A percentile compares a stretch with the other conserved stretches of the same genome.
Conservation (phyloP, 2,113 vertebrate genomes). For the Psittacus erithacus region DNA sequence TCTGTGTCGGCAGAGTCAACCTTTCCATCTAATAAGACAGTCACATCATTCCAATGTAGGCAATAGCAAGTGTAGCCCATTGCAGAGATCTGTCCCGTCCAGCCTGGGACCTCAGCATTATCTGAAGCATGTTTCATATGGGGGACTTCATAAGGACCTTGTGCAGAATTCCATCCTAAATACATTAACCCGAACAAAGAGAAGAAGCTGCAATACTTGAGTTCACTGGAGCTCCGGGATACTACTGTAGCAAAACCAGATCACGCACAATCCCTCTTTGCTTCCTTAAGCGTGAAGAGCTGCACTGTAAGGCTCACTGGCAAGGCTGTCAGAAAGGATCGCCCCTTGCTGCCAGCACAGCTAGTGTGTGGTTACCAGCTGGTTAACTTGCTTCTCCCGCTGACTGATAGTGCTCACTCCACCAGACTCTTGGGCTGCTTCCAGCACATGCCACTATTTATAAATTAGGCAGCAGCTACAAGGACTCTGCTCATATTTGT, state of each 20-base stretch:
- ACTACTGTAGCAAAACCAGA: not conserved
- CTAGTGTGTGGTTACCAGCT: not conserved
- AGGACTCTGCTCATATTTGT: not conserved
- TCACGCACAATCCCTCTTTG: not conserved
- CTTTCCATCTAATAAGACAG: not conserved
- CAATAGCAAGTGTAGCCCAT: not conserved
- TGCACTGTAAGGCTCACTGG: not conserved
- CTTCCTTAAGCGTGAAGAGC: not conserved
- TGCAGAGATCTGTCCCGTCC: not conserved
- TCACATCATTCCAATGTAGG: not conserved
- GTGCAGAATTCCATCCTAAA: not conserved
- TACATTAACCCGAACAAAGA: not conserved
- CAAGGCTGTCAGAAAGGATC: not conserved
- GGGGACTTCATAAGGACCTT: not conserved
- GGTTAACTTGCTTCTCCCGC: not conserved
- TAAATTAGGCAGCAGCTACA: not conserved
- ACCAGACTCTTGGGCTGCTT: not conserved
- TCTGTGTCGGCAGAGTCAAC: not conserved
- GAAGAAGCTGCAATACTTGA: not conserved
- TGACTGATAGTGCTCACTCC: not conserved
- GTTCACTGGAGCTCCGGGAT: not conserved
- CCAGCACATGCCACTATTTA: not conserved
- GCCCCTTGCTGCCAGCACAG: not conserved
- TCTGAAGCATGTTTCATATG: not conserved
- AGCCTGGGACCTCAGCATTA: not conserved